Evolutionary conservation across 2,797 vertebrate species (phyloP), one percentile per base, ranked within the genome.

Genomic region (Myotis daubentonii): DNA sequence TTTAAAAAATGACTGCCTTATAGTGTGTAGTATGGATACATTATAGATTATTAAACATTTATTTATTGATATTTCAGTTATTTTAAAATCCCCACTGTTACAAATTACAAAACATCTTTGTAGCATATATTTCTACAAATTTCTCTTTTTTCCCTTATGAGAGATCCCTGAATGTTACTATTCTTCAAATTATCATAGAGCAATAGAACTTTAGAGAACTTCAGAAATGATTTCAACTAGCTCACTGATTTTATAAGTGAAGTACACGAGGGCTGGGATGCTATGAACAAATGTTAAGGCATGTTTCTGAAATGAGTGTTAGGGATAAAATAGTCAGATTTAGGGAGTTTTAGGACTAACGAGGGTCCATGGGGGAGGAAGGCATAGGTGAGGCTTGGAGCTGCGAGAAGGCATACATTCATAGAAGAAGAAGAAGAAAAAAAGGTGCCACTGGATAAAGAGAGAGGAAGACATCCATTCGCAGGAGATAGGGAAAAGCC

Each of bases 141-240:
- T 86, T 76, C 12, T 71, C 17, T 33, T 62, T 91, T 84, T 80
- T 5, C 6, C 25, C 41, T 75, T 74, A 62, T 66, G 30, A 95
- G 44, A 68, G 51, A 68, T 80, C 6, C 19, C 55, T 87, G 62
- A 87, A 79, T 87, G 33, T 74, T 23, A 20, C 15, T 51, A 72
- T 81, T 82, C 47, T 86, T 78, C 15, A 86, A 78, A 23, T 20
- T 68, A 28, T 66, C 4, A 89, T 17, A 51, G 22, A 92, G 20
- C 30, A 83, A 82, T 28, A 78, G 82, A 95, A 82, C 9, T 49
- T 57, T n/a, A 89, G 89, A 84, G 30, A 74, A 91, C 13, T 15
- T 83, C 38, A 55, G 33, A 85, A 70, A 62, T 90, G 15, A 79
- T 66, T 23, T 89, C 49, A 87, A 74, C 57, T 74, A 71, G 65